A percentile compares a stretch with the other conserved stretches of the same genome.
These are phyloP conservation scores for Cichlasoma orientale DNA, from an alignment of 2,797 vertebrate genomes.

Conservation along the genomic window DNA sequence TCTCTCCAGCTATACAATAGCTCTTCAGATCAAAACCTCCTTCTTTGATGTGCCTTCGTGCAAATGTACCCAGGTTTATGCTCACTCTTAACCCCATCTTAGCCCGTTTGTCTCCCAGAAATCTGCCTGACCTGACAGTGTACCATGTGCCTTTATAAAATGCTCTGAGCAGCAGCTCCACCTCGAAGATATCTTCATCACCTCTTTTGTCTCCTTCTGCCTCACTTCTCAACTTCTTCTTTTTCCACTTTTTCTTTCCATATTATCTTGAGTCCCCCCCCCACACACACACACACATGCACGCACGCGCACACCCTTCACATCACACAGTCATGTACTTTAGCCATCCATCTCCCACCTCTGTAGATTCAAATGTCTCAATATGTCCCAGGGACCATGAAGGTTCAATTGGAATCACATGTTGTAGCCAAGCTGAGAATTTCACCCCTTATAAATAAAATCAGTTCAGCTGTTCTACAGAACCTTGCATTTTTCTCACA, in stretches of 20 bases:
- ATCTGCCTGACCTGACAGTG: conserved; percentile 40
- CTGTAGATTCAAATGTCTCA: conserved; percentile 71
- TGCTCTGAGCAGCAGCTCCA: conserved; percentile 41
- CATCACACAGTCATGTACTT: conserved; percentile 74
- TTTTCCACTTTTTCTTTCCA: conserved; percentile 45
- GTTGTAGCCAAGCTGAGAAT: conserved; percentile 70
- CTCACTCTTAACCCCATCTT: conserved; percentile 65
- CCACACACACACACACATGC: not conserved
- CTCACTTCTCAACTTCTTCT: conserved; percentile 36
- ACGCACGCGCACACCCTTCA: conserved; percentile 43
- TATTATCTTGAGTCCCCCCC: not conserved
- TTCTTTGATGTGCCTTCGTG: conserved; percentile 29
- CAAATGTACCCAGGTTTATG: conserved; percentile 16
- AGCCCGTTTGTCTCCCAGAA: conserved; percentile 52
- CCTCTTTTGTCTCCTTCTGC: conserved; percentile 25
- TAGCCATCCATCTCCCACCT: conserved; percentile 77
- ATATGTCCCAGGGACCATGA: conserved; percentile 75
- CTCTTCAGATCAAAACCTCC: not conserved
- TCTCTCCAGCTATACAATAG: not conserved
- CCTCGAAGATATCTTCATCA: conserved; percentile 65
- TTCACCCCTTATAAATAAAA: conserved; percentile 77
- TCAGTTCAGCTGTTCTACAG: conserved; percentile 55
- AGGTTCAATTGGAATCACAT: conserved; percentile 82
- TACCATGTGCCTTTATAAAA: conserved; percentile 46
- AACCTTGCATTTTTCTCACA: not conserved